Evolutionary conservation across 1,140 invertebrate genomes (phyloP).

Genomic region (Colletes latitarsis): DNA sequence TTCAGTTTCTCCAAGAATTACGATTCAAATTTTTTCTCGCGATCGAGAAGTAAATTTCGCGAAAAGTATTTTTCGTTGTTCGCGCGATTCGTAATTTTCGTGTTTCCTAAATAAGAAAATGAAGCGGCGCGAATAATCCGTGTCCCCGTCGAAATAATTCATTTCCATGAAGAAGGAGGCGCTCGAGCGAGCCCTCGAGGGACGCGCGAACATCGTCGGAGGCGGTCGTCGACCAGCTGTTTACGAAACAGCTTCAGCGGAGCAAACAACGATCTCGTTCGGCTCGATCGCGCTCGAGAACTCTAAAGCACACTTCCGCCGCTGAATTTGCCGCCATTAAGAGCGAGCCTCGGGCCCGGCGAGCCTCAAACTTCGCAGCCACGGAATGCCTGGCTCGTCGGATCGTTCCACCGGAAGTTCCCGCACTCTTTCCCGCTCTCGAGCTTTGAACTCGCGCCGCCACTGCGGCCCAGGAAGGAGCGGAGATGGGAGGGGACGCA

Average conservation of each 20-base stretch:
- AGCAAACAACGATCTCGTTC: slow-evolving; percentile 45
- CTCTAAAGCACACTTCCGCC: slow-evolving; percentile 65
- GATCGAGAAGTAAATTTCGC: no score
- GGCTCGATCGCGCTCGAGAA: slow-evolving; percentile 50
- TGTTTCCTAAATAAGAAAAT: no score
- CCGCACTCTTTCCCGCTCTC: slow-evolving; percentile 62
- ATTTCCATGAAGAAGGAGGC: background rate
- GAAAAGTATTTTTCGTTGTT: no score
- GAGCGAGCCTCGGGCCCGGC: slow-evolving; percentile 31
- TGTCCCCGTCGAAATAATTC: background rate
- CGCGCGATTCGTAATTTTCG: no score
- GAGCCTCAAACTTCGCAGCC: slow-evolving; percentile 42
- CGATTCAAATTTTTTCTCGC: no score
- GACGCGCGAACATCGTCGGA: slow-evolving; percentile 3
- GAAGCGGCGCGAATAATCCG: no score
- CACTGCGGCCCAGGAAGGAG: slow-evolving; percentile 37
- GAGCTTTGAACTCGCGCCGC: slow-evolving; percentile 66
- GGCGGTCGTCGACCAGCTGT: slow-evolving; percentile 4
- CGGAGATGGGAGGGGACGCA: background rate
- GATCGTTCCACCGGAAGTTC: slow-evolving; percentile 72
- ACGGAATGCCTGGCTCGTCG: slow-evolving; percentile 51
- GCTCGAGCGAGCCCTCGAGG: slow-evolving; percentile 18
- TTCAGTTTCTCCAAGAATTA: no score
- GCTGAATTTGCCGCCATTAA: slow-evolving; percentile 63
- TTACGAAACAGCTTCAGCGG: slow-evolving; percentile 15